Evolutionary conservation across 1,140 invertebrate genomes (phyloP).

Genomic region (Asobara japonica): DNA sequence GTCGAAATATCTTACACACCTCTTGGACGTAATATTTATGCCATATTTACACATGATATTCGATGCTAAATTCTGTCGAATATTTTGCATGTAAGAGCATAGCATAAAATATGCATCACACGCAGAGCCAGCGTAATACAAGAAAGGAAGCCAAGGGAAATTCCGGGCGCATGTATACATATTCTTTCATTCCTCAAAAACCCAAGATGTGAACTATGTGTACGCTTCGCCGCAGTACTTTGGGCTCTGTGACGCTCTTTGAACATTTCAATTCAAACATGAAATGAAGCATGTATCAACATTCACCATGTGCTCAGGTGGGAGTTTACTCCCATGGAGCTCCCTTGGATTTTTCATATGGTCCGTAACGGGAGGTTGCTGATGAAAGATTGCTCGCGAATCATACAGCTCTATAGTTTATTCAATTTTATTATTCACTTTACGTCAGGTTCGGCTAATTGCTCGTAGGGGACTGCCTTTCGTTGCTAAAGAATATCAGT

Average conservation of each 20-base stretch:
- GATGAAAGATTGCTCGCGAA: background rate
- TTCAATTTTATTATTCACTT: background rate
- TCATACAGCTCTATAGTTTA: too few species aligned
- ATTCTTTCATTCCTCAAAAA: constrained; percentile 4
- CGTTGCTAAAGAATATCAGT: too few species aligned
- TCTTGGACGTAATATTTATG: background rate
- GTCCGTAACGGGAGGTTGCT: too few species aligned
- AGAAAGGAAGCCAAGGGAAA: background rate
- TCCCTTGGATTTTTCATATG: background rate
- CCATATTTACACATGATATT: background rate
- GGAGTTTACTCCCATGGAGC: background rate
- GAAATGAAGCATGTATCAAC: background rate
- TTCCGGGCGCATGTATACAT: background rate
- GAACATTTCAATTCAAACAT: constrained; percentile 7
- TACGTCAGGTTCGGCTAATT: background rate
- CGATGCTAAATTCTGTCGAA: background rate
- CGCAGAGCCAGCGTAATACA: background rate
- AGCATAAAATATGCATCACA: constrained; percentile 16
- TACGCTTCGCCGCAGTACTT: background rate
- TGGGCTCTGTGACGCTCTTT: background rate
- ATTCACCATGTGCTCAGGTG: background rate
- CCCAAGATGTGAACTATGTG: background rate
- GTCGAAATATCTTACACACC: background rate
- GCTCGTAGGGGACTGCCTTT: background rate
- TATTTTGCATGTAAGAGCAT: background rate